These are phyloP conservation scores for Xenopus borealis DNA, from an alignment of 2,113 vertebrate genomes.

Conservation along the genomic window DNA sequence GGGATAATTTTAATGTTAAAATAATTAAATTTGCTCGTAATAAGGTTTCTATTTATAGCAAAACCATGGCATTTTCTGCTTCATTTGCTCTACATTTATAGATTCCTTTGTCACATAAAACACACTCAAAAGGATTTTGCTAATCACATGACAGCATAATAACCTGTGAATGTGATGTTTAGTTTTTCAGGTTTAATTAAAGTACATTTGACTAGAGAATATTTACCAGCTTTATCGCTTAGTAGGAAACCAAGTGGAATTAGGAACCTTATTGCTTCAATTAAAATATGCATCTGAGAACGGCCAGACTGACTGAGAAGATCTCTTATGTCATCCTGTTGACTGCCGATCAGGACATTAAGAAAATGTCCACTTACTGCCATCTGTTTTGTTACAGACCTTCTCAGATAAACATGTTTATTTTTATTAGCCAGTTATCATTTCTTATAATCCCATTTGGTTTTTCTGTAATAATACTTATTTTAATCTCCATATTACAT, in stretches of 20 bases:
- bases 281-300: constrained; percentile 33
- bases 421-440: constrained; percentile 4
- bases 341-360: constrained; percentile 31
- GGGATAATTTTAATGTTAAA: neutral
- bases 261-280: constrained; percentile 43
- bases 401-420: constrained; percentile 16
- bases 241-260: constrained; percentile 24
- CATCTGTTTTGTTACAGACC: constrained; percentile 21
- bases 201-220: constrained; percentile 27
- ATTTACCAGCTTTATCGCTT: constrained; percentile 27
- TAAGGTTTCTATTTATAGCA: constrained; percentile 7
- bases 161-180: constrained; percentile 7
- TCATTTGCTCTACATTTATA: constrained; percentile 19
- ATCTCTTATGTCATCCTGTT: constrained; percentile 29
- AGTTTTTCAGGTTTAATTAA: constrained; percentile 25
- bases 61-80: constrained; percentile 19
- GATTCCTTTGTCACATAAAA: constrained; percentile 33
- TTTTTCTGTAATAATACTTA: neutral
- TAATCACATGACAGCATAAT: constrained; percentile 26
- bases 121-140: constrained; percentile 28
- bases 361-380: constrained; percentile 38
- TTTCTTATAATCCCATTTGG: neutral
- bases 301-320: constrained; percentile 24
- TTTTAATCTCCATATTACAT: neutral
- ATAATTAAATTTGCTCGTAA: constrained; percentile 11